Conservation (phyloP, 2,888 invertebrate genomes). For the Lasius platythorax region DNA sequence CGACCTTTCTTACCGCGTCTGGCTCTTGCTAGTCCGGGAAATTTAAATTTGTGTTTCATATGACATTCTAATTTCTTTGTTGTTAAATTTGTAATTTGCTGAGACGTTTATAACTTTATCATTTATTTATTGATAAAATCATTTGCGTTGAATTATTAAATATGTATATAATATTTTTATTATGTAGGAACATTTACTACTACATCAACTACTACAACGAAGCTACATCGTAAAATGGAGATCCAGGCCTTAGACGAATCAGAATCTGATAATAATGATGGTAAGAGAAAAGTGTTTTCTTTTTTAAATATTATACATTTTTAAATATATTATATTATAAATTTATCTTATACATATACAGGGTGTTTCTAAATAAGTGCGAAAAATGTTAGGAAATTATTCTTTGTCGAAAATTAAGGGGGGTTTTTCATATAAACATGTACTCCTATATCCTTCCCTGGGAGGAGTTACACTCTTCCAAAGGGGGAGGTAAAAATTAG, state of each 20-base stretch:
- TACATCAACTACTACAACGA: slow-evolving; percentile 83
- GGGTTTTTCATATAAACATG: no score
- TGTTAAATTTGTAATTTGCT: background rate
- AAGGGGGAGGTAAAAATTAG: no score
- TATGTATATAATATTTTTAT: slow-evolving; percentile 82
- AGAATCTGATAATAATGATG: slow-evolving; percentile 80
- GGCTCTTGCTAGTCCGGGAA: background rate
- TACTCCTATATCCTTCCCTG: no score
- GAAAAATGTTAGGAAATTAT: no score
- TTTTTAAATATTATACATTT: background rate
- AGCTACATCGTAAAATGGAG: slow-evolving; percentile 84
- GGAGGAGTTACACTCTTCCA: no score
- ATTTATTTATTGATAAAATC: slow-evolving; percentile 65
- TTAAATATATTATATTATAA: background rate
- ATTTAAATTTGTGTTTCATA: background rate
- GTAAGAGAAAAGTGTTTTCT: slow-evolving; percentile 75
- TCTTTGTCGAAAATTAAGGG: no score
- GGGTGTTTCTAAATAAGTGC: no score
- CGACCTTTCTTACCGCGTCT: no score
- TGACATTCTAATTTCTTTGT: background rate
- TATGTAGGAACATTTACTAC: slow-evolving; percentile 84
- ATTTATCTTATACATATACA: no score
- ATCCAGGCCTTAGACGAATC: slow-evolving; percentile 84
- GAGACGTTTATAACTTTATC: slow-evolving; percentile 38
- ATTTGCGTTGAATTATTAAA: slow-evolving; percentile 80